Conservation (phyloP, 2,797 vertebrate species). For the Anniella stebbinsi region DNA sequence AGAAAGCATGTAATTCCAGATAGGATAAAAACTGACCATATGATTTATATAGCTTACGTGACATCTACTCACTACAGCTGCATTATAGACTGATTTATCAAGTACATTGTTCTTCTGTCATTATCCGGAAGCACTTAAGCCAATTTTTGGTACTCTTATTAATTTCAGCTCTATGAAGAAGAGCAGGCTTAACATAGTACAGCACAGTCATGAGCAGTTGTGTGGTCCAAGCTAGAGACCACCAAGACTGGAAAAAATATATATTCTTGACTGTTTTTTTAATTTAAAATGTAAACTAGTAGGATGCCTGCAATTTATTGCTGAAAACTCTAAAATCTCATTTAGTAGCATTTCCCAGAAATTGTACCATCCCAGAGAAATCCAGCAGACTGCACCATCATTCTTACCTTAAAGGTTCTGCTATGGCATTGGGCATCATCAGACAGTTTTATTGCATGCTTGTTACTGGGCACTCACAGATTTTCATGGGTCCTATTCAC, state of each 20-base stretch:
- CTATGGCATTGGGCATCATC: too few relatives aligned
- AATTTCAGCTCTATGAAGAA: slow-evolving; percentile 22
- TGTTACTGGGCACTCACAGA: too few relatives aligned
- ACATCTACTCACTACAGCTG: neutral
- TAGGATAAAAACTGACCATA: slow-evolving; percentile 3
- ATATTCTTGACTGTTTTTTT: neutral
- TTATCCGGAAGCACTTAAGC: slow-evolving; percentile 33
- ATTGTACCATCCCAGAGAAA: neutral
- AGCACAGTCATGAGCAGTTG: neutral
- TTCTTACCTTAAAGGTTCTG: neutral
- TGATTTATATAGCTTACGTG: slow-evolving; percentile 10
- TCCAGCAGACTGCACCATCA: neutral
- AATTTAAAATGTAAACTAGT: neutral
- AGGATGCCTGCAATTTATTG: neutral
- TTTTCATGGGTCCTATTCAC: too few relatives aligned
- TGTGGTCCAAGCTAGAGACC: neutral
- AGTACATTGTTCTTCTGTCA: slow-evolving; percentile 28
- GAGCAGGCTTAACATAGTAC: slow-evolving; percentile 4
- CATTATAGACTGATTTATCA: slow-evolving; percentile 13
- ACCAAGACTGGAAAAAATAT: neutral
- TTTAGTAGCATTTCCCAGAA: neutral
- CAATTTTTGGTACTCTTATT: slow-evolving; percentile 26
- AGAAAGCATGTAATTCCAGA: slow-evolving; percentile 1
- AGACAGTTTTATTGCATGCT: too few relatives aligned
- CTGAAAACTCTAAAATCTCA: neutral